These are phyloP conservation scores for Eustalomyia histrio DNA, from an alignment of 2,888 invertebrate species.

Conservation along the genomic window DNA sequence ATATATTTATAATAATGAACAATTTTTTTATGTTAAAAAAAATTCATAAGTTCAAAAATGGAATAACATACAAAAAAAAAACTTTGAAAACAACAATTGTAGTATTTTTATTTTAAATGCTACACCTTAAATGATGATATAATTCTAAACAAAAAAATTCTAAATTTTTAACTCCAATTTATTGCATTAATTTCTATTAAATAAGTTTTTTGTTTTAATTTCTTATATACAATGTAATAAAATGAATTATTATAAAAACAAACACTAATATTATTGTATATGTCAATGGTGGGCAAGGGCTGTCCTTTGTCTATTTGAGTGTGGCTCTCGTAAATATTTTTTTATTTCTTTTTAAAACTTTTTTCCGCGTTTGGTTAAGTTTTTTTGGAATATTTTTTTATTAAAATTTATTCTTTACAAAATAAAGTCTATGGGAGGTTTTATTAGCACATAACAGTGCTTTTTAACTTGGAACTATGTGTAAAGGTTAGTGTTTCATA, in stretches of 20 bases:
- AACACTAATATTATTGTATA: background rate
- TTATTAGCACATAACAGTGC: too few relatives aligned
- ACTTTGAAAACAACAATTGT: background rate
- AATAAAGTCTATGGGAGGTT: too few relatives aligned
- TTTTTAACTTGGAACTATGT: too few relatives aligned
- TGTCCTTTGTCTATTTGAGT: too few relatives aligned
- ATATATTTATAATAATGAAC: constrained; percentile 13
- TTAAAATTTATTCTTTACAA: too few relatives aligned
- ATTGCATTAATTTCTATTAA: constrained; percentile 17
- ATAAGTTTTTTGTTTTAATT: constrained; percentile 9
- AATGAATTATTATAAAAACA: background rate
- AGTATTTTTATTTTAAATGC: constrained; percentile 32
- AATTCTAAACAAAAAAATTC: constrained; percentile 30
- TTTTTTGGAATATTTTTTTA: too few relatives aligned
- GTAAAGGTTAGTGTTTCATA: too few relatives aligned
- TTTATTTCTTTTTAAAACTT: too few relatives aligned
- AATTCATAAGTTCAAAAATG: constrained; percentile 24
- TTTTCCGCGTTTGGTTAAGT: too few relatives aligned
- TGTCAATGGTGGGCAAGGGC: too few relatives aligned
- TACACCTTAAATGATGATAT: constrained; percentile 10
- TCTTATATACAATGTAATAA: background rate
- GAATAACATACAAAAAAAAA: background rate
- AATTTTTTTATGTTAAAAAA: constrained; percentile 45
- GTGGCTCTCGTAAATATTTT: too few relatives aligned
- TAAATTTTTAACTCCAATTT: constrained; percentile 52